Base-by-base conservation (phyloP, 2,113 vertebrate species). In the Podocnemis expansa region DNA sequence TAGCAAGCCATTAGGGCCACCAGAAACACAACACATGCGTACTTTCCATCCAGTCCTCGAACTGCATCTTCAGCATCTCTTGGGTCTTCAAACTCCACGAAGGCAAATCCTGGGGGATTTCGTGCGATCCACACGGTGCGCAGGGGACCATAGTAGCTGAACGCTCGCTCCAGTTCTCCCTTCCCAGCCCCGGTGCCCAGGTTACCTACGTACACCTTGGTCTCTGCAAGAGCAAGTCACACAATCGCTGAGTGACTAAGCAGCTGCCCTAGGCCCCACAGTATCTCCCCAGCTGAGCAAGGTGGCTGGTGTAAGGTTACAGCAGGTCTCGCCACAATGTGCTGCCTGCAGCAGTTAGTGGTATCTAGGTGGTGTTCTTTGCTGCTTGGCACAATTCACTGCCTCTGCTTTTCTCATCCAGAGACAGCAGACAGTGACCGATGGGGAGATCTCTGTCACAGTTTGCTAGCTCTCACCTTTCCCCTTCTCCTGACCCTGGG, bases 111-210 rank as follows among this genome's bases (percentile, higher is more conserved):
- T 16, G 99, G 98, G 88, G 98, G 99, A 97, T 99, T 99, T 92
- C 99, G 98, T 10, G 99, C 98, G 85, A 99, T 98, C 99, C 99
- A 99, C 13, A 99, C 98, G 2, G 98, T 99, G 96, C 98, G 98
- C 95, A 99, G 97, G 1, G 98, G 99, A 6, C 99, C 99, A 34
- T 99, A 99, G 89, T 98, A 99, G 93, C 99, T 98, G 93, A 99
- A 99, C 56, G 98, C 98, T 92, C 98, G 98, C 96, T 99, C 99
- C 95, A 99, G 97, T 93, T 99, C 99, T 78, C 98, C 98, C 93
- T 99, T 99, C 41, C 98, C 98, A 52, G 99, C 98, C 84, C 99
- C 98, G 47, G 98, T 99, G 85, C 98, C 99, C 95, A 99, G 97
- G 95, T 99, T 99, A 14, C 99, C 99, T 93, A 99, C 98, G 78